phyloP scores from a whole-genome alignment of 2,113 vertebrate genomes.

The Coptodon rendalli region DNA sequence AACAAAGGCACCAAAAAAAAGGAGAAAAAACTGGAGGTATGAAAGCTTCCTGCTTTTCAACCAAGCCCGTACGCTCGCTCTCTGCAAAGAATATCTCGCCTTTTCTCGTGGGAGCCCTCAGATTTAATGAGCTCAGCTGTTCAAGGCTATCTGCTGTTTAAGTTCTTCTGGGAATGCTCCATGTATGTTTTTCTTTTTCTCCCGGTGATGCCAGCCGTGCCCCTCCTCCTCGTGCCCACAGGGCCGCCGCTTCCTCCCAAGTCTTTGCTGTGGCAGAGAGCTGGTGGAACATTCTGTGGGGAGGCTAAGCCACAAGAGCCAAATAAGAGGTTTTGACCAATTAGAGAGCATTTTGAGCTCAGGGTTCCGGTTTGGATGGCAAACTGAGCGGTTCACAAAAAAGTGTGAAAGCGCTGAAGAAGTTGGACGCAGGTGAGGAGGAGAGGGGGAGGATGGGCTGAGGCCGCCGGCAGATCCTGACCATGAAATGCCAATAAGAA shows the following conservation, averaged over 20 bases:
- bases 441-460: background rate
- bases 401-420: slow-evolving; percentile 29
- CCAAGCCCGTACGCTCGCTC: background rate
- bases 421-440: background rate
- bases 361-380: slow-evolving; percentile 21
- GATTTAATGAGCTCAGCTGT: slow-evolving; percentile 17
- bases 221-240: slow-evolving; percentile 22
- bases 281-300: slow-evolving; percentile 41
- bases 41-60: background rate
- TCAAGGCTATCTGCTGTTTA: slow-evolving; percentile 4
- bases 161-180: background rate
- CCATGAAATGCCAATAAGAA: slow-evolving; percentile 19
- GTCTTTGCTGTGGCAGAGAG: slow-evolving; percentile 47
- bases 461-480: background rate
- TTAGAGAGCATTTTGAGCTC: slow-evolving; percentile 34
- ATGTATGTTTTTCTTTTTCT: slow-evolving; percentile 6
- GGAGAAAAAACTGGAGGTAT: background rate
- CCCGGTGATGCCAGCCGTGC: background rate
- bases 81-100: background rate
- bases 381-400: background rate
- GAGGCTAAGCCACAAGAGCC: background rate
- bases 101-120: background rate
- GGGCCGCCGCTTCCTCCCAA: slow-evolving; percentile 25
- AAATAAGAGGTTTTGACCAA: slow-evolving; percentile 44
- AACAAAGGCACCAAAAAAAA: background rate